phyloP scores from a whole-genome alignment of 2,888 invertebrate species.

The Papilio protenor region DNA sequence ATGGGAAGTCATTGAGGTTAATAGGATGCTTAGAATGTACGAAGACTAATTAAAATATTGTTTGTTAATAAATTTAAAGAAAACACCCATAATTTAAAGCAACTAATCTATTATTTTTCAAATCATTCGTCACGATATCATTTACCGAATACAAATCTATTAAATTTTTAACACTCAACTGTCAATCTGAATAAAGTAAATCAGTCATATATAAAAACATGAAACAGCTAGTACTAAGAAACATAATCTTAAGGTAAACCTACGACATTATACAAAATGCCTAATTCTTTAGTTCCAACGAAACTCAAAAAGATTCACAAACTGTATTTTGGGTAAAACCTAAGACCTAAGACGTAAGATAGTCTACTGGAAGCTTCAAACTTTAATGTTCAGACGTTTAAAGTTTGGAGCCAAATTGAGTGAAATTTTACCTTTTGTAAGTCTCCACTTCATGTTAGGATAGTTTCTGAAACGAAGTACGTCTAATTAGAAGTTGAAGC shows the following conservation, averaged over 20 bases:
- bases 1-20: constrained; percentile 16
- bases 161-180: too few relatives aligned
- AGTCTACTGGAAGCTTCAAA: not conserved
- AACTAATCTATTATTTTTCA: too few relatives aligned
- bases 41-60: constrained; percentile 23
- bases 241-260: too few relatives aligned
- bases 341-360: not conserved
- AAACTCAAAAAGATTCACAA: not conserved
- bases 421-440: constrained; percentile 9
- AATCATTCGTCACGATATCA: too few relatives aligned
- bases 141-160: too few relatives aligned
- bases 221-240: too few relatives aligned
- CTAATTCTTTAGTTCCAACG: not conserved
- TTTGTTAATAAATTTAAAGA: not conserved
- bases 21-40: constrained; percentile 11
- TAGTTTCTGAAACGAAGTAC: not conserved
- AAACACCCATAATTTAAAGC: not conserved
- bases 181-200: too few relatives aligned
- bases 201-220: too few relatives aligned
- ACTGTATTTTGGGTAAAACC: not conserved
- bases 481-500: constrained; percentile 12
- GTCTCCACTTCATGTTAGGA: not conserved
- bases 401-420: constrained; percentile 7
- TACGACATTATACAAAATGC: too few relatives aligned
- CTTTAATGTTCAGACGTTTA: constrained; percentile 9